Evolutionary conservation across 2,113 vertebrate genomes (phyloP).

Genomic region (Rattus rattus): DNA sequence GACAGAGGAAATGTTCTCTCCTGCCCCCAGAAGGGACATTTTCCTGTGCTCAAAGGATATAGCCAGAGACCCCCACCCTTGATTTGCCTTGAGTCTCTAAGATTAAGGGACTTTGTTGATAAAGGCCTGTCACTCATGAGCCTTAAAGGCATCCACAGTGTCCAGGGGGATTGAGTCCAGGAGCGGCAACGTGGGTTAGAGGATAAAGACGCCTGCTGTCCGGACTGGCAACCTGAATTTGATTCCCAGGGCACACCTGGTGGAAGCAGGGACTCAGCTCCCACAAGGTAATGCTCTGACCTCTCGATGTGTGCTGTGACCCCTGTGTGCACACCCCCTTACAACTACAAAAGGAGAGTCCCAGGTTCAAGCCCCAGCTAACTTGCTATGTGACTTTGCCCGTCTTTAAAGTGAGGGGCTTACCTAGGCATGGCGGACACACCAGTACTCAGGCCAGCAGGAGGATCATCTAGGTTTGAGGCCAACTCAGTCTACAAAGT

Average conservation of each 20-base stretch:
- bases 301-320: not conserved
- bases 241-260: not conserved
- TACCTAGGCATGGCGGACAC: not conserved
- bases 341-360: not conserved
- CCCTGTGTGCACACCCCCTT: not conserved
- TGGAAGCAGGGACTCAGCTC: not conserved
- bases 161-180: conserved; percentile 29
- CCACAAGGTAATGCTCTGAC: not conserved
- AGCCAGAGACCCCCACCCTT: not conserved
- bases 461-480: not conserved
- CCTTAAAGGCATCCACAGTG: not conserved
- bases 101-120: not conserved
- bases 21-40: not conserved
- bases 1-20: not conserved
- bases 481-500: not conserved
- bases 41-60: not conserved
- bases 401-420: not conserved
- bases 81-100: not conserved
- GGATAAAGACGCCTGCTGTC: not conserved
- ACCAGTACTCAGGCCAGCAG: not conserved
- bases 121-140: not conserved
- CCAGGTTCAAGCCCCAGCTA: not conserved
- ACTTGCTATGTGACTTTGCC: not conserved
- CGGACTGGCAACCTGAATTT: not conserved
- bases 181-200: not conserved